Percentiles rank a stretch among this genome's conserved stretches.
Evolutionary conservation across 2,113 vertebrate species (phyloP).

Genomic region (Peromyscus californicus): DNA sequence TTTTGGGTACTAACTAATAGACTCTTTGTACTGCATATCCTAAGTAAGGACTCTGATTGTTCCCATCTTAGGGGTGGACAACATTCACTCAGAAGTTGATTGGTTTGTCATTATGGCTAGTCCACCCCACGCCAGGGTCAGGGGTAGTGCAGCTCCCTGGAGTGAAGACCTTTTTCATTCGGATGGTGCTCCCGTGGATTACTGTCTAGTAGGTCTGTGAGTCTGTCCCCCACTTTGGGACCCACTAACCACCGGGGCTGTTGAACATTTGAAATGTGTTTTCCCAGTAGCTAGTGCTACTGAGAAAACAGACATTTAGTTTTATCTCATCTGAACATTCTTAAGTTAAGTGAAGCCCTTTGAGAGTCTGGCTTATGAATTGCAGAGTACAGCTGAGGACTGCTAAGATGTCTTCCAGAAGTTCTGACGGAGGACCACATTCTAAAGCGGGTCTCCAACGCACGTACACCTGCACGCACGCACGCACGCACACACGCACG

Average conservation of each 20-base stretch:
- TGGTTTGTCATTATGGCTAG: not conserved
- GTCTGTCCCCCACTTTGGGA: too few species aligned
- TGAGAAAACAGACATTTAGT: not conserved
- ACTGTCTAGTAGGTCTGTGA: rapidly evolving
- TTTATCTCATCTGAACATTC: not conserved
- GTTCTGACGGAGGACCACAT: not conserved
- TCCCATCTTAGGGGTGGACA: not conserved
- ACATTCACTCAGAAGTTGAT: not conserved
- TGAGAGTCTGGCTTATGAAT: not conserved
- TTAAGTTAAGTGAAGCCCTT: not conserved
- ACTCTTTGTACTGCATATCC: not conserved
- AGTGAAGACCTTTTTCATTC: not conserved
- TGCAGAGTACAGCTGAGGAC: not conserved
- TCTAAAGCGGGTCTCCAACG: not conserved
- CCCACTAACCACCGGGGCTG: not conserved
- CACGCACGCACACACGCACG: not conserved
- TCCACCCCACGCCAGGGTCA: not conserved
- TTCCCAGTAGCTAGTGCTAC: not conserved
- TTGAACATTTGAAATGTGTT: not conserved
- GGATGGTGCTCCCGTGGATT: rapidly evolving
- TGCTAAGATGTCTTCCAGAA: not conserved
- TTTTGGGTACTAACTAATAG: not conserved
- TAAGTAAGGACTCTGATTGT: not conserved
- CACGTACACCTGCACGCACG: not conserved
- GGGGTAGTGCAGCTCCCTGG: too few species aligned